phyloP scores from a whole-genome alignment of 2,888 invertebrate genomes.

The Dryadula phaetusa region DNA sequence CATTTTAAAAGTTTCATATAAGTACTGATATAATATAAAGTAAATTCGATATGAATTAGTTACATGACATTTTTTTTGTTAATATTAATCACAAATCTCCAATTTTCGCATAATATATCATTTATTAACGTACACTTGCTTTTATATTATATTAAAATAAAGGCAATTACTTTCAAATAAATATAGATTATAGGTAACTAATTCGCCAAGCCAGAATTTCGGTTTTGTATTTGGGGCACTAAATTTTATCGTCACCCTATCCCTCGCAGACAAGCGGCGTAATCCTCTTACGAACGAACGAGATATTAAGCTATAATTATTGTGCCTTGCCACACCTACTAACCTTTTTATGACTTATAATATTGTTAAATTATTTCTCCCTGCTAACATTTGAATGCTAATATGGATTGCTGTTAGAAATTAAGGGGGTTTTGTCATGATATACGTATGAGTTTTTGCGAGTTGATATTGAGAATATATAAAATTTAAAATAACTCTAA shows the following conservation, averaged over 20 bases:
- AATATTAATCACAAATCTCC: too few relatives aligned
- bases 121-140: too few relatives aligned
- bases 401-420: slow-evolving; percentile 11
- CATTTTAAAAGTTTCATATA: too few relatives aligned
- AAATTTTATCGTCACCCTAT: slow-evolving; percentile 49
- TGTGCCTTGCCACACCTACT: slow-evolving; percentile 52
- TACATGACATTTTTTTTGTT: too few relatives aligned
- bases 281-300: slow-evolving; percentile 59
- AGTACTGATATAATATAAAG: too few relatives aligned
- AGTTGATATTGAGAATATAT: background rate
- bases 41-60: too few relatives aligned
- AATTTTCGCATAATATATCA: too few relatives aligned
- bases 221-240: slow-evolving; percentile 22
- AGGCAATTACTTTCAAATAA: background rate
- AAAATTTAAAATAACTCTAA: too few relatives aligned
- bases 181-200: background rate
- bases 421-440: background rate
- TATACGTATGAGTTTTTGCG: background rate
- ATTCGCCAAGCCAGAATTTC: background rate
- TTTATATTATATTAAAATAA: background rate
- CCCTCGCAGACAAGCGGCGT: slow-evolving; percentile 53
- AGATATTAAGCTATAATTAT: slow-evolving; percentile 66
- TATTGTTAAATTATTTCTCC: slow-evolving; percentile 33
- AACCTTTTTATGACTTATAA: slow-evolving; percentile 53
- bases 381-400: slow-evolving; percentile 13